A percentile compares a stretch with the other conserved stretches of the same genome.
Conservation (phyloP, 2,797 vertebrate species). For the Muscicapa striata region DNA sequence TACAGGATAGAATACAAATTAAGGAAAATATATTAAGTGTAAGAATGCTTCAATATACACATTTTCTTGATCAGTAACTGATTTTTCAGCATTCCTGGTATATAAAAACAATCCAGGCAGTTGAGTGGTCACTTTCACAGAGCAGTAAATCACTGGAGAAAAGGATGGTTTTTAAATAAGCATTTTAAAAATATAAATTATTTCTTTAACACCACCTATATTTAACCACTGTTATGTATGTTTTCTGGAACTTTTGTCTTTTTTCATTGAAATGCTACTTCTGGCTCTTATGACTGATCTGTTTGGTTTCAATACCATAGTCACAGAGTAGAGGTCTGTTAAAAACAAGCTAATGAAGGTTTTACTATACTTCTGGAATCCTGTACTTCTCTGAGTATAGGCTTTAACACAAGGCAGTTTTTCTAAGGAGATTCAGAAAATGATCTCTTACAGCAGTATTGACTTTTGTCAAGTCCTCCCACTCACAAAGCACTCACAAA, state of each 20-base stretch:
- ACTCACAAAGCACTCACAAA: not conserved
- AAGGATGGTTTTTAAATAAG: not conserved
- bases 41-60: not conserved
- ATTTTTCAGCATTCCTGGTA: not conserved
- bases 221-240: not conserved
- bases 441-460: not conserved
- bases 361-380: not conserved
- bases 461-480: not conserved
- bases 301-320: not conserved
- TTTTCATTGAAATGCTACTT: not conserved
- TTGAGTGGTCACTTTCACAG: not conserved
- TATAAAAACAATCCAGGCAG: not conserved
- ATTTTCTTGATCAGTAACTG: not conserved
- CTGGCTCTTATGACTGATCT: not conserved
- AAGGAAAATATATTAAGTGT: not conserved
- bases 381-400: not conserved
- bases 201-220: not conserved
- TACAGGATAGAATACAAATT: not conserved
- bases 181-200: not conserved
- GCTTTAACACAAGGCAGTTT: not conserved
- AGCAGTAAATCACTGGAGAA: not conserved
- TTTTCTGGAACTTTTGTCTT: not conserved
- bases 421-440: not conserved
- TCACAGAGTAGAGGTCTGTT: not conserved
- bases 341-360: not conserved